Percentiles rank a stretch among this genome's conserved stretches.
phyloP scores from a whole-genome alignment of 2,797 vertebrate genomes.

The Gallinago stenura region DNA sequence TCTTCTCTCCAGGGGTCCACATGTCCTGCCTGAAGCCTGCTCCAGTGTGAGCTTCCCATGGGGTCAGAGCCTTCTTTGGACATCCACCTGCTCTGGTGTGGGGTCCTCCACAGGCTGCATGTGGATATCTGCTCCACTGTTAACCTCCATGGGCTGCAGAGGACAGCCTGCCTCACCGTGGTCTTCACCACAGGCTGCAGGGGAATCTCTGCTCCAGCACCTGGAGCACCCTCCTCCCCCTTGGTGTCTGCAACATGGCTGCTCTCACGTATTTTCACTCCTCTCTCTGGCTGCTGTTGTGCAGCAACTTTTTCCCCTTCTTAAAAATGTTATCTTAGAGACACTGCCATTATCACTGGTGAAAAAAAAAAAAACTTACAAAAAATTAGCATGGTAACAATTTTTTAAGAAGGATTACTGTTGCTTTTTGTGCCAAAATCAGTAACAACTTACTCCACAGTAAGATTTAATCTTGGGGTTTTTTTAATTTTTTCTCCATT shows the following conservation, averaged over 20 bases:
- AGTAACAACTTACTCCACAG: not conserved
- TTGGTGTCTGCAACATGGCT: not conserved
- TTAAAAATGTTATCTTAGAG: not conserved
- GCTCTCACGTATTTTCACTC: not conserved
- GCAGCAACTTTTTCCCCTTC: not conserved
- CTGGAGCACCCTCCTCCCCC: not conserved
- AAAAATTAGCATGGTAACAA: not conserved
- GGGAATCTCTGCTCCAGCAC: not conserved
- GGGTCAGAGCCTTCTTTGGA: not conserved
- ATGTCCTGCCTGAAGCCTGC: not conserved
- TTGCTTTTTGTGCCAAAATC: not conserved
- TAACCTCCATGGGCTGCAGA: not conserved
- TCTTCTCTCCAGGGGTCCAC: not conserved
- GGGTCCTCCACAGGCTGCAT: not conserved
- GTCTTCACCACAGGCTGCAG: not conserved
- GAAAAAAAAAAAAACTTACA: not conserved
- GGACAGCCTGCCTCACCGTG: not conserved
- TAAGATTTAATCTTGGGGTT: not conserved
- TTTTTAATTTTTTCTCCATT: not conserved
- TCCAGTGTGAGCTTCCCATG: not conserved
- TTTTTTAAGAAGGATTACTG: not conserved
- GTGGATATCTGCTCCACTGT: not conserved
- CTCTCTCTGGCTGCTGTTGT: not conserved
- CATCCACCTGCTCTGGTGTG: not conserved
- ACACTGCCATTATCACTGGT: not conserved